phyloP scores from a whole-genome alignment of 2,113 vertebrate species.

The Sciurus niger region DNA sequence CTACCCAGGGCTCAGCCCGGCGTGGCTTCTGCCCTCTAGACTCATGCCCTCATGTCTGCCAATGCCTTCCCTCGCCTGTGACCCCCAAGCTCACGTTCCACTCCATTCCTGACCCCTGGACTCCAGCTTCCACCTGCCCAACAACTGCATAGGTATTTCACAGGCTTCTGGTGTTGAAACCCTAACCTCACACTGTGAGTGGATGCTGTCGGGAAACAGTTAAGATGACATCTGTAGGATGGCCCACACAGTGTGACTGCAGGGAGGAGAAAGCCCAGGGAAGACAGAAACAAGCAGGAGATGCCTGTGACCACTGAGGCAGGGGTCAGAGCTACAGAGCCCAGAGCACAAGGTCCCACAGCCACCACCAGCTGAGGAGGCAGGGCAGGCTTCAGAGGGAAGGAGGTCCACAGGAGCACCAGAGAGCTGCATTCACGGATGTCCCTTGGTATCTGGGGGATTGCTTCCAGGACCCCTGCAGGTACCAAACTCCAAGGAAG shows the following conservation, averaged over 20 bases:
- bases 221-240: not conserved
- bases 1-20: not conserved
- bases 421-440: not conserved
- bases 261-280: not conserved
- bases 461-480: not conserved
- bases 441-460: not conserved
- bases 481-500: not conserved
- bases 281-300: not conserved
- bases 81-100: not conserved
- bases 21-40: not conserved
- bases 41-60: rapidly evolving
- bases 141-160: not conserved
- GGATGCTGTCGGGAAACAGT: not conserved
- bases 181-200: not conserved
- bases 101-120: too few species aligned
- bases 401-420: rapidly evolving
- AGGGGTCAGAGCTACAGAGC: too few species aligned
- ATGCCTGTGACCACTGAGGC: not conserved
- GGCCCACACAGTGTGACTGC: not conserved
- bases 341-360: rapidly evolving
- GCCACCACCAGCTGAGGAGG: not conserved
- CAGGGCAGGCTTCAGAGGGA: not conserved
- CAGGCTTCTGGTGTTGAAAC: rapidly evolving
- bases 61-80: not conserved
- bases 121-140: not conserved